Evolutionary conservation across 2,888 invertebrate genomes (phyloP).

Genomic region (Molorchus minor): DNA sequence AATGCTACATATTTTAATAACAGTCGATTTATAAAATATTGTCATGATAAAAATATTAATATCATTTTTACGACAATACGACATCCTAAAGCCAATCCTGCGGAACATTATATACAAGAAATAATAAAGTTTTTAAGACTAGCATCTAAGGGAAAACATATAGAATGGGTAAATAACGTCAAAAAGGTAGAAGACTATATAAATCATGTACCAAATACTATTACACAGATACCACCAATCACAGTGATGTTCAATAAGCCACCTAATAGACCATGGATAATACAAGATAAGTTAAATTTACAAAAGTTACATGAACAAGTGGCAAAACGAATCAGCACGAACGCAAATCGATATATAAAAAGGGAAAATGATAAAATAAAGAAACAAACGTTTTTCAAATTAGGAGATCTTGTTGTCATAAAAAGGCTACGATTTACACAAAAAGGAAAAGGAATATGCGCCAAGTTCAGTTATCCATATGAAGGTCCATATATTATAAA

Average conservation of each 20-base stretch:
- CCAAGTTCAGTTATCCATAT: background rate
- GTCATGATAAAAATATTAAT: background rate
- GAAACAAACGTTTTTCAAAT: background rate
- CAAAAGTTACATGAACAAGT: background rate
- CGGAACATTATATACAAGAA: background rate
- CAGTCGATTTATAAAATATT: background rate
- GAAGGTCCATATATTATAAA: background rate
- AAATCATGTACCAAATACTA: background rate
- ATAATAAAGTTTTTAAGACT: background rate
- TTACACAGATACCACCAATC: background rate
- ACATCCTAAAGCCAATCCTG: background rate
- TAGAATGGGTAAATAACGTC: background rate
- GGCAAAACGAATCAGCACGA: background rate
- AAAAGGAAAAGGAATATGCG: background rate
- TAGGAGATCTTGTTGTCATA: background rate
- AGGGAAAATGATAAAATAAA: background rate
- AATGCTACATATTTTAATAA: slow-evolving; percentile 9
- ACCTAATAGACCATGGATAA: background rate
- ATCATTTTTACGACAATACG: background rate
- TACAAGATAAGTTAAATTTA: background rate
- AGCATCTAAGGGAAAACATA: background rate
- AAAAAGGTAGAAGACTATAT: background rate
- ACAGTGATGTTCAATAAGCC: background rate
- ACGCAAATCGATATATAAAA: background rate
- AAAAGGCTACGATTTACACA: background rate